phyloP scores from a whole-genome alignment of 2,797 vertebrate genomes.

The Miichthys miiuy region DNA sequence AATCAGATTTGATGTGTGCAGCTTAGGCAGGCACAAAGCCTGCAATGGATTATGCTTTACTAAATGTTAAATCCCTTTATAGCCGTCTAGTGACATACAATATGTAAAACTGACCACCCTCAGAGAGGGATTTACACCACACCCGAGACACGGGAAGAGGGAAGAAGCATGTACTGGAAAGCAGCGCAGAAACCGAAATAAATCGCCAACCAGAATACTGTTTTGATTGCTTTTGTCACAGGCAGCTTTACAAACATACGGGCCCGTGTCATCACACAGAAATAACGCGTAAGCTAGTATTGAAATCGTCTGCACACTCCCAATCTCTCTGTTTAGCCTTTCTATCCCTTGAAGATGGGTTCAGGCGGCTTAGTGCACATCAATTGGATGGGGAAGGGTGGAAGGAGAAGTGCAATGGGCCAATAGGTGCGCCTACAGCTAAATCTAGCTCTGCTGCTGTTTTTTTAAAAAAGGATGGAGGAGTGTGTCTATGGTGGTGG shows the following conservation, averaged over 20 bases:
- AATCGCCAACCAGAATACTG: constrained; percentile 49
- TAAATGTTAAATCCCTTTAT: constrained; percentile 89
- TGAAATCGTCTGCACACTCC: constrained; percentile 59
- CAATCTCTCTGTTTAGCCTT: constrained; percentile 66
- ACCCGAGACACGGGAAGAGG: constrained; percentile 51
- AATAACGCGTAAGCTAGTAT: constrained; percentile 67
- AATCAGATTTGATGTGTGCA: constrained; percentile 86
- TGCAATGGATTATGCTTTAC: constrained; percentile 84
- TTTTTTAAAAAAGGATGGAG: constrained; percentile 56
- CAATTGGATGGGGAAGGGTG: constrained; percentile 69
- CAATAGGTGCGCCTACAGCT: constrained; percentile 64
- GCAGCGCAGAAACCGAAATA: constrained; percentile 16
- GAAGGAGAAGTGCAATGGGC: constrained; percentile 58
- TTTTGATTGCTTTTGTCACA: constrained; percentile 74
- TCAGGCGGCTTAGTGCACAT: constrained; percentile 74
- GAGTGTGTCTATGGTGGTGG: constrained; percentile 46
- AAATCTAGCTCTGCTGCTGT: constrained; percentile 51
- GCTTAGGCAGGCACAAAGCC: constrained; percentile 86
- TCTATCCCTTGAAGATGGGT: constrained; percentile 73
- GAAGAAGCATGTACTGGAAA: constrained; percentile 36
- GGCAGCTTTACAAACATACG: constrained; percentile 56
- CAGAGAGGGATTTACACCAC: constrained; percentile 80
- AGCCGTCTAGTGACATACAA: constrained; percentile 87
- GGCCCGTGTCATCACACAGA: constrained; percentile 50
- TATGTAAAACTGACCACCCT: constrained; percentile 89